Percentiles rank a stretch among this genome's conserved stretches.
Conservation (phyloP, 2,888 invertebrate genomes). For the Nomada lathburiana region DNA sequence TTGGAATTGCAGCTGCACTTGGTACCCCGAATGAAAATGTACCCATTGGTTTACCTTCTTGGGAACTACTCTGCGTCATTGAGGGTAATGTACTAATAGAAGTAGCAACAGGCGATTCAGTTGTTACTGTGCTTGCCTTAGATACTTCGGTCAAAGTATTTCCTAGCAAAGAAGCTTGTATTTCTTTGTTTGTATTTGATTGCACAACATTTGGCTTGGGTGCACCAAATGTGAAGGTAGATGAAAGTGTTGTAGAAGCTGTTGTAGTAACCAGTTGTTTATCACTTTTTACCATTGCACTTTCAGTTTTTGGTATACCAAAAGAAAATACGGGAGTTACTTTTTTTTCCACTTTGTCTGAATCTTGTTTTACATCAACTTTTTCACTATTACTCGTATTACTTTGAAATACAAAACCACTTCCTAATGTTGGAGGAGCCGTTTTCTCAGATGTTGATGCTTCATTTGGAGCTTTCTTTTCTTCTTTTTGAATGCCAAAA, state of each 20-base stretch:
- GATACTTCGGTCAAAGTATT: slow-evolving; percentile 40
- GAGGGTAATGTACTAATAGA: slow-evolving; percentile 28
- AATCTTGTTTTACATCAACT: slow-evolving; percentile 45
- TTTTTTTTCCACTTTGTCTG: slow-evolving; percentile 44
- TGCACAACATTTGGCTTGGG: slow-evolving; percentile 44
- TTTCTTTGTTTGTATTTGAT: slow-evolving; percentile 26
- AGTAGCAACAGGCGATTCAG: slow-evolving; percentile 21
- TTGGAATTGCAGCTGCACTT: slow-evolving; percentile 30
- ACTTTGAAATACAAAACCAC: slow-evolving; percentile 53
- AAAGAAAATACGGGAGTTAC: slow-evolving; percentile 74
- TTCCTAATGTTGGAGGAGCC: slow-evolving; percentile 17
- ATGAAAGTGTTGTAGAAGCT: slow-evolving; percentile 22
- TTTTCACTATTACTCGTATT: slow-evolving; percentile 56
- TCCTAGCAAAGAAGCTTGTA: slow-evolving; percentile 49
- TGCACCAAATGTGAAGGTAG: slow-evolving; percentile 78
- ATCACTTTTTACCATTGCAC: slow-evolving; percentile 27
- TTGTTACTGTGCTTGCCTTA: slow-evolving; percentile 36
- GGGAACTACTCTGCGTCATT: slow-evolving; percentile 27
- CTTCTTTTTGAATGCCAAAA: slow-evolving; percentile 63
- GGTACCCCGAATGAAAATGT: slow-evolving; percentile 70
- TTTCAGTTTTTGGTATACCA: slow-evolving; percentile 69
- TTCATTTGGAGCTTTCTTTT: slow-evolving; percentile 50
- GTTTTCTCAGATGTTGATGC: slow-evolving; percentile 49
- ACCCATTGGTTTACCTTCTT: slow-evolving; percentile 45
- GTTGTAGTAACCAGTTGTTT: slow-evolving; percentile 44